Evolutionary conservation across 2,797 vertebrate species (phyloP).

Genomic region (Diceros bicornis): DNA sequence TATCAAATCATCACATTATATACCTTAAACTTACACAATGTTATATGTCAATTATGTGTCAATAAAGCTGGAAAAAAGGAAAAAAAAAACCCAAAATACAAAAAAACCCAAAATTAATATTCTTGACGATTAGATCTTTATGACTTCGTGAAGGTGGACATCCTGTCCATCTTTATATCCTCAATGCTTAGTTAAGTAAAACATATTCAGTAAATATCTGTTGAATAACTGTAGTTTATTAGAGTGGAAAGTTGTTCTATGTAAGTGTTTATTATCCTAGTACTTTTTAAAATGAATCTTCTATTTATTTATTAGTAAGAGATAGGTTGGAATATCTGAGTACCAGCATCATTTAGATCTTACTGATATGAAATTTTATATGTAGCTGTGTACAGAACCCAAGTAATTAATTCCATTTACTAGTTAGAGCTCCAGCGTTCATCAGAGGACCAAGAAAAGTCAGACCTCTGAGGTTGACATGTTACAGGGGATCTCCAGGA

Average conservation of each 20-base stretch:
- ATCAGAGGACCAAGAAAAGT: background rate
- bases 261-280: background rate
- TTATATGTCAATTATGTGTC: background rate
- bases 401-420: background rate
- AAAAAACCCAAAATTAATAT: background rate
- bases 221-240: background rate
- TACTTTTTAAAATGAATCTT: background rate
- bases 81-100: background rate
- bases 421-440: background rate
- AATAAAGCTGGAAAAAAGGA: background rate
- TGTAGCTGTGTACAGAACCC: background rate
- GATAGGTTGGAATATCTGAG: background rate
- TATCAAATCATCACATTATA: background rate
- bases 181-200: background rate
- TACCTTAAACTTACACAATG: background rate
- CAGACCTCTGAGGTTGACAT: background rate
- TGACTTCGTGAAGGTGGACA: background rate
- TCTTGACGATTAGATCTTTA: background rate
- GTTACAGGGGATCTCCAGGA: background rate
- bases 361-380: background rate
- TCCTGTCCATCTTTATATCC: background rate
- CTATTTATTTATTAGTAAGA: background rate
- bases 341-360: background rate
- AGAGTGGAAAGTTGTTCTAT: background rate
- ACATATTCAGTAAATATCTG: background rate